Percentiles rank a stretch among this genome's conserved stretches.
phyloP scores from a whole-genome alignment of 1,140 invertebrate genomes.

The Chionoecetes opilio region DNA sequence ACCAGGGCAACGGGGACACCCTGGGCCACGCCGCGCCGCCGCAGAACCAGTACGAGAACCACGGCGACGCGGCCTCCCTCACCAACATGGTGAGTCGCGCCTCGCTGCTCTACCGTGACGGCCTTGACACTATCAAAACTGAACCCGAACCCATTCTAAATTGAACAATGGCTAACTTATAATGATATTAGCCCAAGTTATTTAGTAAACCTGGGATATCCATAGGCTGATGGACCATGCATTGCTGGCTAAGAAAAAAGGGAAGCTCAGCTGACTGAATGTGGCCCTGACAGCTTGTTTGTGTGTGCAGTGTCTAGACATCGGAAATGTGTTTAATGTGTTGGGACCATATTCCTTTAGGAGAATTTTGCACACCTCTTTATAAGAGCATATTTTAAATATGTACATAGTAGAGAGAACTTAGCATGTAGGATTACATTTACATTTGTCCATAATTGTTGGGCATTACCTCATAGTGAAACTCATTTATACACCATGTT shows the following conservation, averaged over 20 bases:
- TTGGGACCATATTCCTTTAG: constrained; percentile 75
- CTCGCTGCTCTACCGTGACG: constrained; percentile 71
- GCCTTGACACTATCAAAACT: constrained; percentile 69
- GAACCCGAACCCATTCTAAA: constrained; percentile 77
- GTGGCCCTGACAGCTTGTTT: constrained; percentile 40
- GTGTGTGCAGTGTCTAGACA: constrained; percentile 66
- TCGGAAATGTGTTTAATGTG: constrained; percentile 37
- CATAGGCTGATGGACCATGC: background rate
- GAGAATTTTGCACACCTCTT: constrained; percentile 72
- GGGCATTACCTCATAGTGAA: constrained; percentile 79
- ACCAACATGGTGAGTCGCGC: constrained; percentile 60
- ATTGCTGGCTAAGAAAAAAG: background rate
- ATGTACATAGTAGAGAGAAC: constrained; percentile 69
- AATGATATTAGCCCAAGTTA: background rate
- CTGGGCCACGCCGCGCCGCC: background rate
- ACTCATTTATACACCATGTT: constrained; percentile 74
- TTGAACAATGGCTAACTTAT: constrained; percentile 39
- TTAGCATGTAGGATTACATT: constrained; percentile 72
- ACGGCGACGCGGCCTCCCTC: constrained; percentile 55
- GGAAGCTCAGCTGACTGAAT: constrained; percentile 36
- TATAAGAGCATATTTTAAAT: constrained; percentile 73
- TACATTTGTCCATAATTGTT: constrained; percentile 72
- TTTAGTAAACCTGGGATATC: background rate
- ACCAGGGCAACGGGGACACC: constrained; percentile 46
- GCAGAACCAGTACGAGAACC: constrained; percentile 64